These are phyloP conservation scores for Gallinago jamesoni DNA, from an alignment of 2,113 vertebrate species.

Conservation along the genomic window DNA sequence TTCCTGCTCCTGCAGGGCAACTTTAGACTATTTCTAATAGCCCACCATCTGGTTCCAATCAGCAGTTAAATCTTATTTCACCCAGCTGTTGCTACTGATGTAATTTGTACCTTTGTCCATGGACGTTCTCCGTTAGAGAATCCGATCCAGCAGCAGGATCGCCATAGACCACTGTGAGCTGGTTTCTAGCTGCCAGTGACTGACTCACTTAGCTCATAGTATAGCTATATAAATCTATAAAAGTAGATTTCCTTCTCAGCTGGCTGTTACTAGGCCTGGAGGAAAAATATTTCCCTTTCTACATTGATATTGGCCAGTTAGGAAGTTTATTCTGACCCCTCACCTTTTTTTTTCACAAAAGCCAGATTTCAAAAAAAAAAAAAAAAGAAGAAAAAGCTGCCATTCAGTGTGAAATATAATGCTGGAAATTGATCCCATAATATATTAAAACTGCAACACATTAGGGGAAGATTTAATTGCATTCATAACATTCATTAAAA, in stretches of 20 bases:
- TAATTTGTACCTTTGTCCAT: conserved; percentile 22
- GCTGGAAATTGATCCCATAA: background rate
- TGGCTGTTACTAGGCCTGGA: background rate
- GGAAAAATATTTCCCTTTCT: background rate
- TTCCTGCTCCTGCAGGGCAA: conserved; percentile 35
- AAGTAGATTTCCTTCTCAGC: conserved; percentile 23
- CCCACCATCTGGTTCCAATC: conserved; percentile 39
- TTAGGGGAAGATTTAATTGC: background rate
- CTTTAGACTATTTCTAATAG: conserved; percentile 26
- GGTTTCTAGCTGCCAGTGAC: background rate
- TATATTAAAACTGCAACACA: background rate
- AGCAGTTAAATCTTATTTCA: conserved; percentile 46
- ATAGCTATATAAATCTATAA: background rate
- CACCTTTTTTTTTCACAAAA: background rate
- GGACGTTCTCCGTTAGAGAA: background rate
- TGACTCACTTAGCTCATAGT: background rate
- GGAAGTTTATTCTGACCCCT: background rate
- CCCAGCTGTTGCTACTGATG: conserved; percentile 46
- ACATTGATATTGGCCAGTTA: background rate
- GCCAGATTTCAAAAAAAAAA: background rate
- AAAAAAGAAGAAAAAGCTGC: background rate
- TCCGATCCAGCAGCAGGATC: background rate
- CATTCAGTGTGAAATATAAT: background rate
- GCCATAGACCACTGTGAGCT: conserved; percentile 11
- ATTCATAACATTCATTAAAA: background rate